Evolutionary conservation across 2,797 vertebrate species (phyloP).

Genomic region (Chromis chromis): DNA sequence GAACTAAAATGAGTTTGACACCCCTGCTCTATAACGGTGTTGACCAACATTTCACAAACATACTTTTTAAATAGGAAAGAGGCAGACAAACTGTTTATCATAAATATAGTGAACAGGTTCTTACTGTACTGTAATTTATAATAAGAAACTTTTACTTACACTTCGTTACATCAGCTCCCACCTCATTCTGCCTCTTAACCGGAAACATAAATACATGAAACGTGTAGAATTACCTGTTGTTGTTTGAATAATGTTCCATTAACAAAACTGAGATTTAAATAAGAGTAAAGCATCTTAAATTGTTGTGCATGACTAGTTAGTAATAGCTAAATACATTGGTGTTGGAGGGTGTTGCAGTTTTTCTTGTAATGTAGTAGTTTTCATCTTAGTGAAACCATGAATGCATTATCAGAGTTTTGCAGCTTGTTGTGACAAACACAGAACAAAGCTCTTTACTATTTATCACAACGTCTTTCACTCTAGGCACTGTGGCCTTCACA

Average conservation of each 20-base stretch:
- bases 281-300: background rate
- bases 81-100: background rate
- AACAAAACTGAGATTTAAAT: too few species aligned
- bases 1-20: too few species aligned
- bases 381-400: background rate
- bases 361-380: background rate
- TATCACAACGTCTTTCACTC: background rate
- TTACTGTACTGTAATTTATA: background rate
- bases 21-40: background rate
- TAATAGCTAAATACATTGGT: background rate
- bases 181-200: background rate
- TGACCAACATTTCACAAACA: background rate
- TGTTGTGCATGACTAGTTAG: background rate
- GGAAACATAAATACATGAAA: background rate
- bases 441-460: background rate
- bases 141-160: too few species aligned
- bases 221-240: background rate
- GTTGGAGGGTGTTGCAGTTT: too few species aligned
- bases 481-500: constrained; percentile 65
- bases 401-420: background rate
- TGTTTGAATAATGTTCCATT: background rate
- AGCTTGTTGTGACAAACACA: background rate
- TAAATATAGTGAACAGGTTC: too few species aligned
- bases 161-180: background rate
- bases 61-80: background rate